Evolutionary conservation across 2,888 invertebrate species (phyloP).

Genomic region (Chymomyza procnemis): DNA sequence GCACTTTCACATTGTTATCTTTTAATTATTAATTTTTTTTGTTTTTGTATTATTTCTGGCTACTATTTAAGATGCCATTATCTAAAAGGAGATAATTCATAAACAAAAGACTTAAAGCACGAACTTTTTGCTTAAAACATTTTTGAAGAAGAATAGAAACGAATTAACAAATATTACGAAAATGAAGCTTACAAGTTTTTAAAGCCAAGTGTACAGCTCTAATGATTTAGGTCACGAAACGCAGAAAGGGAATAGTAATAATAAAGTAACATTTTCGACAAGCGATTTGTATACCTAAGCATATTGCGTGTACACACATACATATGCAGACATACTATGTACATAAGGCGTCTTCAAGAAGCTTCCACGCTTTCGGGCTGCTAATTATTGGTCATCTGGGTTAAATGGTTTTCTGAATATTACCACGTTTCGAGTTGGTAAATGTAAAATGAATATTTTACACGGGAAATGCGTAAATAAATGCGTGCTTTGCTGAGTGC

Average conservation of each 20-base stretch:
- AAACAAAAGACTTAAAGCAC: conserved; percentile 37
- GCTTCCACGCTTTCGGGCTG: not conserved
- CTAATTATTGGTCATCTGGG: no score
- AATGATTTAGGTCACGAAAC: no score
- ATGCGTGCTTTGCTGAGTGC: conserved; percentile 44
- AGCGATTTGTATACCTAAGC: no score
- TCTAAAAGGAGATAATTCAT: no score
- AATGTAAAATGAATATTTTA: not conserved
- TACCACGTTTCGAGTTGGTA: no score
- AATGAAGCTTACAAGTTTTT: not conserved
- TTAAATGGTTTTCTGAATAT: not conserved
- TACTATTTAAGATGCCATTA: not conserved
- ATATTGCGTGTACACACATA: not conserved
- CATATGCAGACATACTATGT: conserved; percentile 8
- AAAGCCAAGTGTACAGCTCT: conserved; percentile 7
- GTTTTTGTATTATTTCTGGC: no score
- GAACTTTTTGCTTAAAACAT: conserved; percentile 29
- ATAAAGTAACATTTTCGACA: no score
- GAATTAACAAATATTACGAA: not conserved
- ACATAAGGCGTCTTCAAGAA: not conserved
- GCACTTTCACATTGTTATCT: no score
- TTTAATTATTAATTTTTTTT: no score
- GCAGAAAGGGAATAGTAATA: no score
- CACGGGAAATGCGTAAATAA: no score
- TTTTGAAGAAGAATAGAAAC: not conserved